phyloP scores from a whole-genome alignment of 2,888 invertebrate species.

The Arge pagana region DNA sequence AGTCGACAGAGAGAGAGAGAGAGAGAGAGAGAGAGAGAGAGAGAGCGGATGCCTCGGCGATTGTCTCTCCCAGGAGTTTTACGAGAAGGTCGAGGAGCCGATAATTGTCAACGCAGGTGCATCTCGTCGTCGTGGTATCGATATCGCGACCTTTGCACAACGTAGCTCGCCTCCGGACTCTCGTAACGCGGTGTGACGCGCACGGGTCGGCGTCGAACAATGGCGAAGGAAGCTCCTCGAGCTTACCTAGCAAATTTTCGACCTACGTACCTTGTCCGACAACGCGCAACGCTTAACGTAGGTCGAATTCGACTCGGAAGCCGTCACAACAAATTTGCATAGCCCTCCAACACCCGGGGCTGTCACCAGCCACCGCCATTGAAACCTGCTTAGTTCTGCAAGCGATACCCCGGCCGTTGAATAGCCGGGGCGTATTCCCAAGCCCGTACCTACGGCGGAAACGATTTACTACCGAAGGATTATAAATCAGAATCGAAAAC shows the following conservation, averaged over 20 bases:
- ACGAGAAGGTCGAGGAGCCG: background rate
- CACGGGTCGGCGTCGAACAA: background rate
- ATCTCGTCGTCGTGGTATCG: slow-evolving; percentile 9
- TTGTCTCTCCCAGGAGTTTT: background rate
- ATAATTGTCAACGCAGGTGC: slow-evolving; percentile 20
- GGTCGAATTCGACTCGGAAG: background rate
- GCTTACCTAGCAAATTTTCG: background rate
- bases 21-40: too few species aligned
- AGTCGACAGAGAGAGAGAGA: slow-evolving; percentile 25
- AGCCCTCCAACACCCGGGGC: slow-evolving; percentile 5
- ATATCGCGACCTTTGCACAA: background rate
- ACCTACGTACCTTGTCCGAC: background rate
- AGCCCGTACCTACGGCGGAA: background rate
- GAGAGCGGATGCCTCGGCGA: background rate
- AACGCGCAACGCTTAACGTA: background rate
- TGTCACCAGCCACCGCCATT: slow-evolving; percentile 12
- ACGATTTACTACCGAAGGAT: slow-evolving; percentile 2
- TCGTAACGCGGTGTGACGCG: slow-evolving; percentile 1
- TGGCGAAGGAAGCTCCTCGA: background rate
- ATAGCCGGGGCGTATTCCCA: background rate
- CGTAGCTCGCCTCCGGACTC: background rate
- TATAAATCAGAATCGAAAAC: too few species aligned
- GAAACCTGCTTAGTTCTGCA: slow-evolving; percentile 14
- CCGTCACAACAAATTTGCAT: slow-evolving; percentile 21
- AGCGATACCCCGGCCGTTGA: slow-evolving; percentile 4